Base-by-base conservation (phyloP, 1,140 invertebrate genomes). In the Cylas formicarius region DNA sequence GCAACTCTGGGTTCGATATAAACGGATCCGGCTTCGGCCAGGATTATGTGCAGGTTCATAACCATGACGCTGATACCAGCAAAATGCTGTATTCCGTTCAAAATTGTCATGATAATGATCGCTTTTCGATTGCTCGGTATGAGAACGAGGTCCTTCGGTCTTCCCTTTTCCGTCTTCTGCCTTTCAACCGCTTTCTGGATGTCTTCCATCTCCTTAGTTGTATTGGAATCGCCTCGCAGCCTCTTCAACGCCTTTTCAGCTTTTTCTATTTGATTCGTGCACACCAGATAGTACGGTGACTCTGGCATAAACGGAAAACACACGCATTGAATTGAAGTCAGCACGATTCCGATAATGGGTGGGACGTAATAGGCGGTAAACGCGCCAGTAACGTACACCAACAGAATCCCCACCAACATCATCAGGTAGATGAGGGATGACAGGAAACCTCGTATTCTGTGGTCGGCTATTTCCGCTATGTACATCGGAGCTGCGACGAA, bases 201-300 rank as follows among this genome's bases (percentile, higher is more conserved):
- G 28, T 57, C 55, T 11, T 40, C 27, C 10, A 59, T 22, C 38
- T 59, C 57, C 14, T 65, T 56, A 20, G 67, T 54, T 0, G 72
- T 66, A 16, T 55, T 60, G 0, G 47, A 29, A 23, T 65, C 67
- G 18, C 71, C 66, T 21, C 77, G 61, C 1, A 83, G 53, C 19
- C 70, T 7, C 63, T 54, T 31, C 35, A 83, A 52, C 2, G 72
- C 56, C 6, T 65, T 51, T 2, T 67, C 48, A 0, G 78, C 78
- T 21, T 73, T 70, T 2, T 61, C 53, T 22, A 63, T 63, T 4
- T 58, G 60, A 4, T 67, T 64, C 29, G 57, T 47, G 11, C 57
- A 51, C 7, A 57, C 20, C 4, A 52, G 42, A 43, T 50, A 60
- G 35, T 60, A 60, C 9, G 56, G 58, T 23, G 51, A 56, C 44